A percentile compares a stretch with the other conserved stretches of the same genome.
Conservation (phyloP, 2,797 vertebrate genomes). For the Tragopan temminckii region DNA sequence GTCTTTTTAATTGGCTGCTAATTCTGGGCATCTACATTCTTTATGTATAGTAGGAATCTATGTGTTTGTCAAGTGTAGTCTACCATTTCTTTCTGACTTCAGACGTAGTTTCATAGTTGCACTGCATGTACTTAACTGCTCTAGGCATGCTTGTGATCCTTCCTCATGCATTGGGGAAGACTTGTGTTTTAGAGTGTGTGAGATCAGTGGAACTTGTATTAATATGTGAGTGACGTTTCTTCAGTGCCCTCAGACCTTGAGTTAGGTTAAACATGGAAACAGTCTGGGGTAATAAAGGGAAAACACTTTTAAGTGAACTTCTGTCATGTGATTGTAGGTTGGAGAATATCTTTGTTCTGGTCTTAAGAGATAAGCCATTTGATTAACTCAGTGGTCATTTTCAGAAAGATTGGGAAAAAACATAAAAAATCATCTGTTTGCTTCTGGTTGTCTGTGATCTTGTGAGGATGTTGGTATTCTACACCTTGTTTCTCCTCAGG, state of each 20-base stretch:
- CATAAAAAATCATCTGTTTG: neutral
- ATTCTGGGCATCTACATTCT: neutral
- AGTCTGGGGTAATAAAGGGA: neutral
- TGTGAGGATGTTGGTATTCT: neutral
- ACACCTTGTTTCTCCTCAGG: neutral
- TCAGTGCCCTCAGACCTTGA: neutral
- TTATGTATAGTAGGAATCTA: fast-evolving
- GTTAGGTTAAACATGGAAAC: neutral
- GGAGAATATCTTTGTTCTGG: neutral
- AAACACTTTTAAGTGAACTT: neutral
- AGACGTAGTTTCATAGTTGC: fast-evolving
- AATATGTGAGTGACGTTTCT: neutral
- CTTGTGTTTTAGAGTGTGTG: neutral
- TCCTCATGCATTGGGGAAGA: fast-evolving
- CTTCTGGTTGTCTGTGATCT: neutral
- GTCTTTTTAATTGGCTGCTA: neutral
- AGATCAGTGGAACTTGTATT: neutral
- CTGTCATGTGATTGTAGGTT: neutral
- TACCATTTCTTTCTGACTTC: neutral
- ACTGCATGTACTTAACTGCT: neutral
- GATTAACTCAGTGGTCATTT: neutral
- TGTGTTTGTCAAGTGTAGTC: neutral
- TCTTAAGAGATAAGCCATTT: neutral
- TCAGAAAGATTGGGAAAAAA: neutral
- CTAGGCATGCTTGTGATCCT: neutral